A percentile compares a stretch with the other conserved stretches of the same genome.
phyloP scores from a whole-genome alignment of 2,888 invertebrate species.

The Apotomis turbidana region DNA sequence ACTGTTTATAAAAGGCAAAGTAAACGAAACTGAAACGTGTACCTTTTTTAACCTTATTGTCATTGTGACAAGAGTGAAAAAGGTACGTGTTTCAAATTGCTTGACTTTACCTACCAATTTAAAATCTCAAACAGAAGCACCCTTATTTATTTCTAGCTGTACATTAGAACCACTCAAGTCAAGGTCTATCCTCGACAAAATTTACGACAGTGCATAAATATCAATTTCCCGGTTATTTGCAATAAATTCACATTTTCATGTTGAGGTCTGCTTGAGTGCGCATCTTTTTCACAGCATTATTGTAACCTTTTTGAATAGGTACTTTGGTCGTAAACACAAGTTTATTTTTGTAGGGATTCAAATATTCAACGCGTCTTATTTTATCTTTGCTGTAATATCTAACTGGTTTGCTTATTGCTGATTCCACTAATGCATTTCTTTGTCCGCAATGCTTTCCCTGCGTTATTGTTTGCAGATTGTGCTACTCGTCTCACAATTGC shows the following conservation, averaged over 20 bases:
- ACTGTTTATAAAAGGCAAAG: constrained; percentile 40
- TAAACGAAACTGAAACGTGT: too few relatives aligned
- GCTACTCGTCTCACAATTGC: constrained; percentile 23
- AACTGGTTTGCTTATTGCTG: constrained; percentile 5
- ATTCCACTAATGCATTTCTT: constrained; percentile 29
- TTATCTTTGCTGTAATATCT: constrained; percentile 7
- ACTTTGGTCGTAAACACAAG: constrained; percentile 3
- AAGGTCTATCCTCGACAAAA: constrained; percentile 53
- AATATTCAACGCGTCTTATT: not conserved
- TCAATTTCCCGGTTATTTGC: constrained; percentile 62
- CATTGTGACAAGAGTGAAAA: too few relatives aligned
- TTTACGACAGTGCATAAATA: constrained; percentile 67
- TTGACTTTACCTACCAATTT: constrained; percentile 33
- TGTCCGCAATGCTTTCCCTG: constrained; percentile 15
- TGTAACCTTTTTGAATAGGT: constrained; percentile 44
- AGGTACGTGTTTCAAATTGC: too few relatives aligned
- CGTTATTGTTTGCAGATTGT: constrained; percentile 23
- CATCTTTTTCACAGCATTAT: constrained; percentile 49
- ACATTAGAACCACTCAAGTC: constrained; percentile 52
- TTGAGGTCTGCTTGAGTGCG: constrained; percentile 50
- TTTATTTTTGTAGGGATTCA: not conserved
- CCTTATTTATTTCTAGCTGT: constrained; percentile 53
- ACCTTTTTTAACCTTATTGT: too few relatives aligned
- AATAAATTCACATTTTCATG: constrained; percentile 67
- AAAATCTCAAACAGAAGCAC: constrained; percentile 46